Evolutionary conservation across 37 sponge, comb jelly and placozoan species (phyloP), one percentile per base, ranked within the genome.

Genomic region (Amphimedon queenslandica): DNA sequence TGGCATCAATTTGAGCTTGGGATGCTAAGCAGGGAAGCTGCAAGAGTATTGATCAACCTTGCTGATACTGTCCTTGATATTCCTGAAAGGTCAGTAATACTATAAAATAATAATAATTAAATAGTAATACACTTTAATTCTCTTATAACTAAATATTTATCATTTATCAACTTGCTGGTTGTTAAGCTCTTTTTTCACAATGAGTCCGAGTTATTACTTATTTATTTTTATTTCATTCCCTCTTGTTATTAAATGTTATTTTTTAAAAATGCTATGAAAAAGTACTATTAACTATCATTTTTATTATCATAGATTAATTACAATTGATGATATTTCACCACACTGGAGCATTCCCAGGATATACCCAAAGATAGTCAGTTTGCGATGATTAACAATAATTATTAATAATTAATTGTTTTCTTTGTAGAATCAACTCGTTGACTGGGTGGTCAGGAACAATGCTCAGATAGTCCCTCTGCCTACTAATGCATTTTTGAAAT

Each of bases 1-100:
- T 96, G 96, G 96, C 86, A 75, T 47, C 96, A 95, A 87, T 95
- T 86, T 69, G 89, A 90, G 58, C 83, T 81, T 28, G 96, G 96
- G 30, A 80, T 91, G 77, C 70, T 95, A 39, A 82, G 86, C 8
- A 73, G 86, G 63, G 84, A 91, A n/a, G 92, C 92, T 18, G 89
- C 88, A n/a, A 63, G 88, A 55, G 71, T 85, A 2, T 80, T 95
- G 38, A 73, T 58, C 39, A 78, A 79, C 39, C 71, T 85, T 18
- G 92, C 92, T 56, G 96, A 95, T 57, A 71, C 72, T 38, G 89
- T 75, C 21, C 66, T 91, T 31, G 92, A 91, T 73, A 78, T 66
- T 30, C 77, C 82, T 1, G 77, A 82, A 31, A 85, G 90, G 89
- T 89, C 29, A 57, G 55, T 37, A 18, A 18, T 38, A 16, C 20